These are phyloP conservation scores for Ctenicera cuprea DNA, from an alignment of 2,888 invertebrate genomes.

Conservation along the genomic window DNA sequence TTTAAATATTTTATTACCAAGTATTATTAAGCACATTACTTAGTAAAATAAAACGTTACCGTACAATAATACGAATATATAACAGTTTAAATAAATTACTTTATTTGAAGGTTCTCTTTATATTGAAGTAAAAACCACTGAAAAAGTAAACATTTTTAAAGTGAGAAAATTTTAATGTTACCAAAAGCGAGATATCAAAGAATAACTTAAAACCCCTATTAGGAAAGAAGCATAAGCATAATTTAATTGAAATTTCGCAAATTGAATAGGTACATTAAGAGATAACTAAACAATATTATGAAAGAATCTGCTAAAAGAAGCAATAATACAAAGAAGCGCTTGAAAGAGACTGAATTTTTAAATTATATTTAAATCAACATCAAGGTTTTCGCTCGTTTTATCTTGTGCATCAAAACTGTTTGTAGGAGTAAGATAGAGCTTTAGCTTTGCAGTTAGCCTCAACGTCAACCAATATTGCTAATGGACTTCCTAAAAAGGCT, in stretches of 20 bases:
- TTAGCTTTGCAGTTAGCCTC: conserved; percentile 26
- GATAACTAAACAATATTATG: conserved; percentile 45
- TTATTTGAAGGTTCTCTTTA: too few species aligned
- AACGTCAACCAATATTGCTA: conserved; percentile 61
- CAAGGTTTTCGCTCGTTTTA: conserved; percentile 20
- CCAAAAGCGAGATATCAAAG: not conserved
- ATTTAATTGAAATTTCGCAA: conserved; percentile 46
- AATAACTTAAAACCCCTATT: conserved; percentile 42
- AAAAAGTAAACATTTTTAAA: not conserved
- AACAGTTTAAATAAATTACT: too few species aligned
- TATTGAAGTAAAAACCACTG: not conserved
- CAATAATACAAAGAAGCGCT: conserved; percentile 38
- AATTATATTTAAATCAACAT: conserved; percentile 42
- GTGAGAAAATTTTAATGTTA: not conserved
- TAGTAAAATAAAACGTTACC: not conserved
- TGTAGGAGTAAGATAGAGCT: conserved; percentile 13
- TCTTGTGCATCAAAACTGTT: conserved; percentile 8
- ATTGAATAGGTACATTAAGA: conserved; percentile 49
- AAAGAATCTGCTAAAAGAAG: conserved; percentile 46
- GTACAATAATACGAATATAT: not conserved
- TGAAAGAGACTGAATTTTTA: conserved; percentile 32
- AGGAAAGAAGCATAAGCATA: conserved; percentile 37
- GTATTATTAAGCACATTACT: not conserved
- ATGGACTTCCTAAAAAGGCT: conserved; percentile 58
- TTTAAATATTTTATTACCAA: conserved; percentile 17